Conservation (phyloP, 2,113 vertebrate species). For the cattle (Bos taurus) region DNA sequence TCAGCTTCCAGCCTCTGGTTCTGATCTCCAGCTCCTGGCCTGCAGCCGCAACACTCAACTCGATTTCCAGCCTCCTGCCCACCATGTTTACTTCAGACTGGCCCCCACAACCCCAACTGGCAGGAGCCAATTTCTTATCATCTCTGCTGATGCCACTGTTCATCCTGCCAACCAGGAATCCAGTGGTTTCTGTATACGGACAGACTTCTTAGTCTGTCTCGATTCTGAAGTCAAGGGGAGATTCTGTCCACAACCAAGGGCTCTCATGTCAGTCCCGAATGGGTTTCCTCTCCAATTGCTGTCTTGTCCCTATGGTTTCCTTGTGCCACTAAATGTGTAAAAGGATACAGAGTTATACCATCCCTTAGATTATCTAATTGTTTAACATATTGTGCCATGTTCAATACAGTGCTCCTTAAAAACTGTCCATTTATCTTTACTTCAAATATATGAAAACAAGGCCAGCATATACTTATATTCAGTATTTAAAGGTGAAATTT, state of each 20-base stretch:
- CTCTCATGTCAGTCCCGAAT: background rate
- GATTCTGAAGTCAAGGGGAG: background rate
- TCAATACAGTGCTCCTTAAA: background rate
- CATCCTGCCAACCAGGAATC: background rate
- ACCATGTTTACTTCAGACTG: background rate
- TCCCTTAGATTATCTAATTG: background rate
- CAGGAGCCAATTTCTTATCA: background rate
- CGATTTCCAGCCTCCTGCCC: background rate
- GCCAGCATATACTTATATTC: background rate
- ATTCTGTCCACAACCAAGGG: background rate
- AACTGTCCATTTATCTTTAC: background rate
- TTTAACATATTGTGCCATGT: background rate
- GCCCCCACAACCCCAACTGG: background rate
- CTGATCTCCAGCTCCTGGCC: background rate
- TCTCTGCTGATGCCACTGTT: background rate
- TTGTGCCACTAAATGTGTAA: background rate
- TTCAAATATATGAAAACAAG: background rate
- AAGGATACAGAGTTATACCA: background rate
- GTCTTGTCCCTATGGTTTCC: background rate
- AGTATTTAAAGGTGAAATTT: background rate
- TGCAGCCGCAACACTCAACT: fast-evolving
- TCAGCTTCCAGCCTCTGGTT: background rate
- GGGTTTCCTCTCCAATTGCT: background rate
- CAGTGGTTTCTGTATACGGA: background rate
- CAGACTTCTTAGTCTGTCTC: background rate